Percentiles rank a stretch among this genome's conserved stretches.
Conservation (phyloP, 2,113 vertebrate genomes). For the Cyprinodon tularosa region DNA sequence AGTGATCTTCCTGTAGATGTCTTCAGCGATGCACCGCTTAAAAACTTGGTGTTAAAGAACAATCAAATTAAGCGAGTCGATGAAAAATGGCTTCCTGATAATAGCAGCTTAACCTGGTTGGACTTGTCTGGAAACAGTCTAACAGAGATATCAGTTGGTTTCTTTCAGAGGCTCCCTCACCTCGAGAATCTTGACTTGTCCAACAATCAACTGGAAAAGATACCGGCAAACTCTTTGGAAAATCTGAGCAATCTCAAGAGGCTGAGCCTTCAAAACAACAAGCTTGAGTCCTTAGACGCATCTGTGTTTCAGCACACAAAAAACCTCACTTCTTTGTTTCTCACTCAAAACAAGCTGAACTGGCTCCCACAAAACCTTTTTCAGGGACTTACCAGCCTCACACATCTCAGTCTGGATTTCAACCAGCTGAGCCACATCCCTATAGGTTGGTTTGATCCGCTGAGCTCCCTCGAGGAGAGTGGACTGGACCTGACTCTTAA, state of each 20-base stretch:
- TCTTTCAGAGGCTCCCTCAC: conserved; percentile 67
- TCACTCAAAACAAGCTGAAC: conserved; percentile 77
- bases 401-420: conserved; percentile 76
- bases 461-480: conserved; percentile 62
- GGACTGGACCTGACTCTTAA: conserved; percentile 82
- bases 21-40: conserved; percentile 71
- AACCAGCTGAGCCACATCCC: conserved; percentile 78
- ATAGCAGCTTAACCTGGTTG: conserved; percentile 75
- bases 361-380: conserved; percentile 60
- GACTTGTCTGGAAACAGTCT: conserved; percentile 82
- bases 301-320: conserved; percentile 51
- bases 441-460: conserved; percentile 59
- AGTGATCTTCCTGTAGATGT: conserved; percentile 64
- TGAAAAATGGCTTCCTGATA: conserved; percentile 69
- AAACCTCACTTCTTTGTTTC: conserved; percentile 78
- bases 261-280: conserved; percentile 82
- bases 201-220: conserved; percentile 74
- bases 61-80: conserved; percentile 70
- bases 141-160: conserved; percentile 33
- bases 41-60: conserved; percentile 79
- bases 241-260: conserved; percentile 68
- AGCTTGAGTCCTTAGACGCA: conserved; percentile 55
- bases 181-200: conserved; percentile 81
- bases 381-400: conserved; percentile 55
- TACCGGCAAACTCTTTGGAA: conserved; percentile 58